Evolutionary conservation across 35 echinoderm and acorn worm genomes (phyloP), one percentile per base, ranked within the genome.

Genomic region (Acanthaster planci): DNA sequence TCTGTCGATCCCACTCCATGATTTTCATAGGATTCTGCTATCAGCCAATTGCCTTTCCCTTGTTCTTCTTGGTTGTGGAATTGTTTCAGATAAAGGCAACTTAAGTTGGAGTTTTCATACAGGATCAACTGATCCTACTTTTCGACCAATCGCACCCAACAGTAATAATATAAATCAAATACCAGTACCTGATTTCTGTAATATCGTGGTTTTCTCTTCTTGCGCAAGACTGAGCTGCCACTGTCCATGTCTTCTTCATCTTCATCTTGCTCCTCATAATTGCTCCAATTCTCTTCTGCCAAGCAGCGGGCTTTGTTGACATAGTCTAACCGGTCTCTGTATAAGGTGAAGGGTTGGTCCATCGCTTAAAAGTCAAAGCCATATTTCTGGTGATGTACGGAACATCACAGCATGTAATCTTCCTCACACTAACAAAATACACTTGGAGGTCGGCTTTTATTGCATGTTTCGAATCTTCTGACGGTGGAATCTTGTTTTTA

Each of bases 271-370:
- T 87, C 81, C 0, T 68, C 22, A 6, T 36, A 38, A 19, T 78
- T 78, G 23, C 81, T 58, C 86, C 82, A 93, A 55, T 93, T 86
- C 54, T 93, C 86, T 54, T 88, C 92, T 51, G 92, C 92, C 15
- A 93, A 52, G 38, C 87, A 52, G 77, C 92, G 58, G 19, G 86
- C 92, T 80, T 85, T 32, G 67, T 93, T 89, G 17, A 56, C 83
- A 77, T 85, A 93, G 77, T 93, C 76, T 42, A 57, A 59, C 8
- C 92, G 72, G 2, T 89, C 72, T 42, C 92, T 93, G 72, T 7
- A 93, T n/a, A n/a, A n/a, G n/a, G n/a, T n/a, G n/a, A n/a, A 59
- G 15, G 10, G 8, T 51, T 21, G 18, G 52, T 42, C 8, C 31
- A 51, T 51, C 17, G 8, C 8, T 16, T 21, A 18, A 75, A 22